Evolutionary conservation across 2,888 invertebrate genomes (phyloP).

Genomic region (Pollenia griseotomentosa): DNA sequence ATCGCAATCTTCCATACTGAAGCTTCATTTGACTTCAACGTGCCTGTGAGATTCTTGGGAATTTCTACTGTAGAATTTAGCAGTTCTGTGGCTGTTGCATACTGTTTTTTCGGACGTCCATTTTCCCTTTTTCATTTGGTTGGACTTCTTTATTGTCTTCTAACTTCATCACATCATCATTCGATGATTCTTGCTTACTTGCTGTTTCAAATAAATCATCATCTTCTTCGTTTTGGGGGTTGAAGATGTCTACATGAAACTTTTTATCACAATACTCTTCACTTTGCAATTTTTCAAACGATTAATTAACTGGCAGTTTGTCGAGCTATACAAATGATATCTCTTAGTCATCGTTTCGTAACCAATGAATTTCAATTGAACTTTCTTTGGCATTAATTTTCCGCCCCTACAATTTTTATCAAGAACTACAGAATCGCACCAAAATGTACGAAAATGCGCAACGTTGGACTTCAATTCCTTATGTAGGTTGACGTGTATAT

Average conservation of each 20-base stretch:
- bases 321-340: constrained; percentile 53
- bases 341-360: constrained; percentile 61
- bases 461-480: neutral
- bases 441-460: constrained; percentile 65
- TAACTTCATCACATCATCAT: neutral
- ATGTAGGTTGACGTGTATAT: too few relatives aligned
- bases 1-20: constrained; percentile 64
- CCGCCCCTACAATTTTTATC: constrained; percentile 50
- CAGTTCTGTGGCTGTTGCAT: constrained; percentile 38
- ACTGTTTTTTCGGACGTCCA: constrained; percentile 56
- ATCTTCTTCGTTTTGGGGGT: neutral
- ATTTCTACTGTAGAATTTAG: constrained; percentile 33
- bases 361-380: constrained; percentile 61
- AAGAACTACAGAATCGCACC: constrained; percentile 55
- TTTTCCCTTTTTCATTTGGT: too few relatives aligned
- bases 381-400: constrained; percentile 56
- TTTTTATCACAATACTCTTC: neutral
- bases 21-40: constrained; percentile 44
- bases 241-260: constrained; percentile 7
- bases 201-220: constrained; percentile 38
- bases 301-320: constrained; percentile 50
- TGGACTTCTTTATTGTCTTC: neutral
- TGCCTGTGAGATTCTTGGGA: constrained; percentile 42
- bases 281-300: constrained; percentile 31
- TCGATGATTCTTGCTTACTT: constrained; percentile 31